phyloP scores from a whole-genome alignment of 2,888 invertebrate species.

The Netelia melanura region DNA sequence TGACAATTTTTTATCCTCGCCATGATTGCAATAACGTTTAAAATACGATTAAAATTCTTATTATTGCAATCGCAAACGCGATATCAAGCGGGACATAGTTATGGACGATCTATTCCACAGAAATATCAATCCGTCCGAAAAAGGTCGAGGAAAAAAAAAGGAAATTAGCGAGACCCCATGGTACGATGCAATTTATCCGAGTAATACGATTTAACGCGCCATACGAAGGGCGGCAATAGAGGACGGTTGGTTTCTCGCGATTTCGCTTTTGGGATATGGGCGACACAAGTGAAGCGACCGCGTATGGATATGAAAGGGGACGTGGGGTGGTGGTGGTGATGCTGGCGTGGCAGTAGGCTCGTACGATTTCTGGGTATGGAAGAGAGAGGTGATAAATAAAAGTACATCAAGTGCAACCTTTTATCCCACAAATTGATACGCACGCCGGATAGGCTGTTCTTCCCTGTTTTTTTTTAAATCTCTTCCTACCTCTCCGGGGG shows the following conservation, averaged over 20 bases:
- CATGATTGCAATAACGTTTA: no score
- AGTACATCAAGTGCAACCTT: conserved; percentile 81
- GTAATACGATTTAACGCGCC: conserved; percentile 79
- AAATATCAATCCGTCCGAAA: conserved; percentile 74
- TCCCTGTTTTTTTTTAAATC: no score
- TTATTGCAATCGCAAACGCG: no score
- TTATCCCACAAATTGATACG: conserved; percentile 80
- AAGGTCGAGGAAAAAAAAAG: conserved; percentile 66
- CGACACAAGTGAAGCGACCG: conserved; percentile 53
- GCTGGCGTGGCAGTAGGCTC: background rate
- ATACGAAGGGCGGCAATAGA: conserved; percentile 66
- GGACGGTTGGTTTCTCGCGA: conserved; percentile 54
- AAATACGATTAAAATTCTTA: no score
- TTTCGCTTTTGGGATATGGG: conserved; percentile 50
- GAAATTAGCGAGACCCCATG: conserved; percentile 75
- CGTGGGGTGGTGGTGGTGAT: conserved; percentile 26
- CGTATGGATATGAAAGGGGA: conserved; percentile 34
- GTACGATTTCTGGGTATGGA: conserved; percentile 61
- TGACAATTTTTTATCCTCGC: no score
- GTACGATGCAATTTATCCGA: conserved; percentile 80
- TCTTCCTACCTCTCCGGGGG: conserved; percentile 25
- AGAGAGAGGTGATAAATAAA: conserved; percentile 80
- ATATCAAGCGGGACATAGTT: no score
- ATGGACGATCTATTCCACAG: conserved; percentile 32
- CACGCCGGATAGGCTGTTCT: conserved; percentile 65